Evolutionary conservation across 1,140 invertebrate species (phyloP).

Genomic region (Bombus vancouverensis): DNA sequence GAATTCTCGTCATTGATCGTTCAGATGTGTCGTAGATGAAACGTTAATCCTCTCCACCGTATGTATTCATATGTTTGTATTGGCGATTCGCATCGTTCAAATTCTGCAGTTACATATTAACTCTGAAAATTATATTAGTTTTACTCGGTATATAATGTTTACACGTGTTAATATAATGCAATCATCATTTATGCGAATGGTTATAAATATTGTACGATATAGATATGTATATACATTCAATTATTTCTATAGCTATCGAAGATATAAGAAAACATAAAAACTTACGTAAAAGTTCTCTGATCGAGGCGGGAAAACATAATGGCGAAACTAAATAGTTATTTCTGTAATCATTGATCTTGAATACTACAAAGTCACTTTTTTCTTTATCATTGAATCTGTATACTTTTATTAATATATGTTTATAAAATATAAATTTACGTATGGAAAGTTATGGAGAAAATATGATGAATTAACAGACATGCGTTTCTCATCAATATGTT

Average conservation of each 20-base stretch:
- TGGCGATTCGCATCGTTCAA: slow-evolving; percentile 14
- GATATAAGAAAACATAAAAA: not conserved
- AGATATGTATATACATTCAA: not conserved
- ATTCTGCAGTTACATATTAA: slow-evolving; percentile 24
- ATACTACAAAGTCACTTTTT: not conserved
- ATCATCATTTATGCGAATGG: not conserved
- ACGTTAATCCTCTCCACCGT: not conserved
- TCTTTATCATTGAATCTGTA: not conserved
- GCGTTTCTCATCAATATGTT: too few species aligned
- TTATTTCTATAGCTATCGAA: not conserved
- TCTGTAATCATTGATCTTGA: not conserved
- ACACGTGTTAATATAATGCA: not conserved
- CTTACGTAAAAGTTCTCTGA: slow-evolving; percentile 1
- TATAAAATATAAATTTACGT: not conserved
- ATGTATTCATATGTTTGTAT: not conserved
- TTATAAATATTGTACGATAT: not conserved
- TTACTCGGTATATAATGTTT: not conserved
- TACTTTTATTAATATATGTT: not conserved
- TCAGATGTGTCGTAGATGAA: not conserved
- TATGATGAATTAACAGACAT: not conserved
- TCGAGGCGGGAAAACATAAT: not conserved
- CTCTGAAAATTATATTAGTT: slow-evolving; percentile 12
- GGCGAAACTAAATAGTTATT: not conserved
- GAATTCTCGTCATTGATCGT: slow-evolving; percentile 8
- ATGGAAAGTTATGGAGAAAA: not conserved